These are phyloP conservation scores for Pan troglodytes DNA, from an alignment of 2,113 vertebrate genomes.

Conservation along the genomic window NHGRI_mPanTro3-v2.1_pri NC_072402.2:70471501-70472000, in stretches of 20 bases:
- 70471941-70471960: background rate
- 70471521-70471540: background rate
- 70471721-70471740: background rate
- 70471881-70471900: background rate
- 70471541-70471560: background rate
- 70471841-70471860: too few species aligned
- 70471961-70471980: too few species aligned
- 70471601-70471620: background rate
- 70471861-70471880: too few species aligned
- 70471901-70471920: background rate
- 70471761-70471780: background rate
- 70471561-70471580: background rate
- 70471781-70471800: background rate
- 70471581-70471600: background rate
- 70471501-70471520: background rate
- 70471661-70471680: background rate
- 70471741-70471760: background rate
- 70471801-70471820: background rate
- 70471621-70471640: background rate
- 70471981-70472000: too few species aligned
- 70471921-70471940: background rate
- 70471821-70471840: background rate
- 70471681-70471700: background rate
- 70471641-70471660: background rate
- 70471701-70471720: background rate